Evolutionary conservation across 92 coral and sea anemone species (phyloP).

Genomic region (Paragorgia papillata): DNA sequence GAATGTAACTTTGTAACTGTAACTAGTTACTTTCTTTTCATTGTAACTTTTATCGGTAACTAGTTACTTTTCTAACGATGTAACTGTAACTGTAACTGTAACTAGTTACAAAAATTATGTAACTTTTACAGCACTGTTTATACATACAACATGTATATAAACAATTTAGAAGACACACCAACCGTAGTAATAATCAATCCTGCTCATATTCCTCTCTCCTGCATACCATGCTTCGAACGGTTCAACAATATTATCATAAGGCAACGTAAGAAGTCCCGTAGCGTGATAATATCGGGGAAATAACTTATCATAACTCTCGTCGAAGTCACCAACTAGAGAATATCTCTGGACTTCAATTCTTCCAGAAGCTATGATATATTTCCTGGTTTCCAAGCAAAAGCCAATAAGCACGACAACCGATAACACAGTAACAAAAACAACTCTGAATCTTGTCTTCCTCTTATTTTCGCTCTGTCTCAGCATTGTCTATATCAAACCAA

Average conservation of each 20-base stretch:
- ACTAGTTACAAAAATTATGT: no score
- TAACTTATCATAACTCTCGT: constrained; percentile 36
- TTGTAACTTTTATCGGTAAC: no score
- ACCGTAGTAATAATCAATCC: constrained; percentile 97
- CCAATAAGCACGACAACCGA: constrained; percentile 60
- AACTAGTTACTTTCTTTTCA: no score
- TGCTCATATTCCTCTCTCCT: constrained; percentile 84
- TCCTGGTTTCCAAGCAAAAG: constrained; percentile 59
- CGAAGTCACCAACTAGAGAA: constrained; percentile 66
- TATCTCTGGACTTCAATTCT: constrained; percentile 51
- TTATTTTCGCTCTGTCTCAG: not conserved
- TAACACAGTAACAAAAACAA: constrained; percentile 52
- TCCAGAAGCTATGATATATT: constrained; percentile 48
- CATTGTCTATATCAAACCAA: not conserved
- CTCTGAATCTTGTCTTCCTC: constrained; percentile 6
- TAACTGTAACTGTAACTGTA: no score
- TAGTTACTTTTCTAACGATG: no score
- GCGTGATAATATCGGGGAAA: constrained; percentile 89
- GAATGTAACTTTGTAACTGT: no score
- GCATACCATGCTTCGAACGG: constrained; percentile 99
- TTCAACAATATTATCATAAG: constrained; percentile 87
- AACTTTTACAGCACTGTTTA: no score
- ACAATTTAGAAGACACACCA: constrained; percentile 14
- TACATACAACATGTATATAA: no score
- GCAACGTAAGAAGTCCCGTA: constrained; percentile 79